These are phyloP conservation scores for Telenomus remus DNA, from an alignment of 1,140 invertebrate species.

Conservation along the genomic window DNA sequence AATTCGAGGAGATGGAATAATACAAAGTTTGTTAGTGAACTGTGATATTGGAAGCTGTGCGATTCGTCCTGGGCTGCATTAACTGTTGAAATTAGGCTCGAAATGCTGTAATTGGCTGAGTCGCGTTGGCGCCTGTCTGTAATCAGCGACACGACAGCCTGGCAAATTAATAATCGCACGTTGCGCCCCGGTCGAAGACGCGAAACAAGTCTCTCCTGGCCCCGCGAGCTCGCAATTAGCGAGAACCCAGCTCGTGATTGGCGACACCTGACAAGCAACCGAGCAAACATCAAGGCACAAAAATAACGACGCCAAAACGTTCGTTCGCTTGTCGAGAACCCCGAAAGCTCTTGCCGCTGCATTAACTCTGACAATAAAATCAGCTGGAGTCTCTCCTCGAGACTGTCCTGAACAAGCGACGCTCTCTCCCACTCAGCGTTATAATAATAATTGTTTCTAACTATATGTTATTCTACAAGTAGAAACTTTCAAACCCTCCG, in stretches of 20 bases:
- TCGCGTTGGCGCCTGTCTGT: conserved; percentile 31
- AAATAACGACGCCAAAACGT: conserved; percentile 3
- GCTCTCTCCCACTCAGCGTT: conserved; percentile 3
- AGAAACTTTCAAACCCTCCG: conserved; percentile 56
- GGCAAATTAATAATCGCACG: conserved; percentile 45
- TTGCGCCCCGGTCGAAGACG: conserved; percentile 24
- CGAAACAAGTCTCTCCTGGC: conserved; percentile 23
- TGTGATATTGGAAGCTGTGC: background rate
- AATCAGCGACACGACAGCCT: conserved; percentile 29
- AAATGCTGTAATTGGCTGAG: conserved; percentile 52
- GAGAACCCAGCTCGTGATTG: conserved; percentile 14
- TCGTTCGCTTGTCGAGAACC: conserved; percentile 1
- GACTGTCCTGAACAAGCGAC: background rate
- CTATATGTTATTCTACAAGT: conserved; percentile 43
- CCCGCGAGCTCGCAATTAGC: conserved; percentile 19
- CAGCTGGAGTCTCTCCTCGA: conserved; percentile 9
- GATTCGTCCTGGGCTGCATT: conserved; percentile 1
- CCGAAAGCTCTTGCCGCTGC: conserved; percentile 11
- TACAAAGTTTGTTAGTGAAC: background rate
- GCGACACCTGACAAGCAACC: background rate
- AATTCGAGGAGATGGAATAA: background rate
- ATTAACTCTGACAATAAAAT: conserved; percentile 27
- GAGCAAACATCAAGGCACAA: conserved; percentile 1
- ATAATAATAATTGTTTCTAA: conserved; percentile 48
- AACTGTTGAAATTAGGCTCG: conserved; percentile 33